phyloP scores from a whole-genome alignment of 2,113 vertebrate genomes.

The Ochotona curzoniae region DNA sequence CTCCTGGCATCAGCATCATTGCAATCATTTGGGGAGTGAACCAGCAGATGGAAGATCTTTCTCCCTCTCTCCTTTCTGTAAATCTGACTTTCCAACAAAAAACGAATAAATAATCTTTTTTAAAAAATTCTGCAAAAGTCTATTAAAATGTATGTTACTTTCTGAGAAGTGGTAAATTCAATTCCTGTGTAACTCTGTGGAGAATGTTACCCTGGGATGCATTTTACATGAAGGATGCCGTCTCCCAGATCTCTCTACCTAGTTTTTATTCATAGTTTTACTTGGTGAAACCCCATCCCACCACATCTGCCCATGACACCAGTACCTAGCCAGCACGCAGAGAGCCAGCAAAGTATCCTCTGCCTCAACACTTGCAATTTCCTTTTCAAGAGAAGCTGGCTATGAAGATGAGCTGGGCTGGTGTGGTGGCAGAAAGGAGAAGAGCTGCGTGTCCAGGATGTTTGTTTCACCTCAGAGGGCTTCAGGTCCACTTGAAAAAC shows the following conservation, averaged over 20 bases:
- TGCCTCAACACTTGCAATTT: neutral
- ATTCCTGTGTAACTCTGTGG: constrained; percentile 74
- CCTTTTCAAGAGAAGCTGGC: neutral
- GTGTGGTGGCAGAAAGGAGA: neutral
- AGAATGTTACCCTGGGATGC: constrained; percentile 40
- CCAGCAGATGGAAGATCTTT: too few relatives aligned
- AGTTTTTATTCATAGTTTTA: constrained; percentile 67
- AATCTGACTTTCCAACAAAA: too few relatives aligned
- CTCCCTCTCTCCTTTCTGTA: too few relatives aligned
- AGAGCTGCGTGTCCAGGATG: neutral
- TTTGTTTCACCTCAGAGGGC: neutral
- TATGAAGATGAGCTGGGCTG: neutral
- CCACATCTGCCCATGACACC: constrained; percentile 15
- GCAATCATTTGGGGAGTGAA: too few relatives aligned
- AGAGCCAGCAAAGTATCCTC: neutral
- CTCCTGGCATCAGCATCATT: too few relatives aligned
- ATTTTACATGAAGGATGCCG: constrained; percentile 73
- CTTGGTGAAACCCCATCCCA: constrained; percentile 15
- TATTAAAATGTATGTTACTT: neutral
- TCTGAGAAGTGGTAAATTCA: constrained; percentile 61
- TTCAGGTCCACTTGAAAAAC: neutral
- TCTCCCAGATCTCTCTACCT: constrained; percentile 60
- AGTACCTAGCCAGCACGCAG: neutral
- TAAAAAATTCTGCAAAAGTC: too few relatives aligned
- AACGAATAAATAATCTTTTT: too few relatives aligned